Base-by-base conservation (phyloP, 2,113 vertebrate species). In the Collichthys lucidus region DNA sequence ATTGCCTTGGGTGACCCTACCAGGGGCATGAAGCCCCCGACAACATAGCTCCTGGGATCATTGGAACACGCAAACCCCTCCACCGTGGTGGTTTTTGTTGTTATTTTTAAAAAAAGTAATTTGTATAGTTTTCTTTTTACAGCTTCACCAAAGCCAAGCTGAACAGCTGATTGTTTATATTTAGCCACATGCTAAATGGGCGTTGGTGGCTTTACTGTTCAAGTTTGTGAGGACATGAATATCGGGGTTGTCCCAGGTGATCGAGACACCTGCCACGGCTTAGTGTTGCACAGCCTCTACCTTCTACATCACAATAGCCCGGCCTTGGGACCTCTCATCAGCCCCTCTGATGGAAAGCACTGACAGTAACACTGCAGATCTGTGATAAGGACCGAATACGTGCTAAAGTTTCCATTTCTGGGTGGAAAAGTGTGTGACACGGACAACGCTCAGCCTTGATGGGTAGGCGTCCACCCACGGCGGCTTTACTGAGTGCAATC, bases 401-500 rank as follows among this genome's bases (percentile, higher is more conserved):
- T 64, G 75, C 79, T 84, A 77, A 67, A 83, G 73, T 87, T 89
- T 87, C 85, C 68, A 77, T 59, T 56, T 77, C 56, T 83, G 64
- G 53, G 17, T 65, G 72, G 74, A 77, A 84, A 85, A 80, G 67
- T 68, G 73, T 19, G 2, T 67, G 55, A 70, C 49, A 56, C 20
- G 60, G 57, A 83, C 80, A 50, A 55, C 4, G 44, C 59, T 78
- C 62, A 77, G 84, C 89, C 85, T 88, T 86, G 86, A 82, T n/a
- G 31, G 72, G 72, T 72, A 64, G 59, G 76, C 65, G 1, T 86
- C 91, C 86, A 72, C 91, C 87, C 89, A 88, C 87, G 70, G 57
- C 65, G 56, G 93, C 88, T 94, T 90, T 90, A 77, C 80, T 26
- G 56, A 22, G 67, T 77, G 80, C 78, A 89, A 90, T 92, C 92